Conservation (phyloP, 53 echinoderm and acorn worm species). For the Glandiceps talaboti region DNA sequence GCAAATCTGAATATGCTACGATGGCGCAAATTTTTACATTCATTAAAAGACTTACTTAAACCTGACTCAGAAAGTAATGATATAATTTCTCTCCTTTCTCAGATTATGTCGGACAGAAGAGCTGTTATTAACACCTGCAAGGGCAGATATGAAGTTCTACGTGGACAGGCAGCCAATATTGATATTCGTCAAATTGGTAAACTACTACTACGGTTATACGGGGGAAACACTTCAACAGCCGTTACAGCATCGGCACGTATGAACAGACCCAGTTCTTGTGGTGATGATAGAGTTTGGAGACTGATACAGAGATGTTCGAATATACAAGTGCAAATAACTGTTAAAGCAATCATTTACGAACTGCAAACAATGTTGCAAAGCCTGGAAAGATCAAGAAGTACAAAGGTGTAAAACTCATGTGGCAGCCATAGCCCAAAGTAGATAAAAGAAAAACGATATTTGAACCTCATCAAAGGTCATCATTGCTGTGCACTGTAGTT, state of each 20-base stretch:
- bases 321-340: not conserved
- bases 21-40: too few relatives aligned
- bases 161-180: not conserved
- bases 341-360: not conserved
- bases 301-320: not conserved
- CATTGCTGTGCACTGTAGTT: too few relatives aligned
- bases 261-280: not conserved
- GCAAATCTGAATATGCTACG: too few relatives aligned
- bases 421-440: too few relatives aligned
- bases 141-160: not conserved
- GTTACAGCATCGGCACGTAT: not conserved
- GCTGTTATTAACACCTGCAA: not conserved
- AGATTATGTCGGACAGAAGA: not conserved
- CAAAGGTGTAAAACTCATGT: too few relatives aligned
- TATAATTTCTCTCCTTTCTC: too few relatives aligned
- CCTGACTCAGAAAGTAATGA: too few relatives aligned
- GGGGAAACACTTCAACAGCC: not conserved
- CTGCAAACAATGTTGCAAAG: not conserved
- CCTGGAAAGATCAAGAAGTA: too few relatives aligned
- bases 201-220: not conserved
- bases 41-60: too few relatives aligned
- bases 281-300: not conserved
- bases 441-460: too few relatives aligned
- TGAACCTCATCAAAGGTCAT: too few relatives aligned
- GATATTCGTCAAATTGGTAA: not conserved